Evolutionary conservation across 2,113 vertebrate species (phyloP).

Genomic region (Ranitomeya imitator): DNA sequence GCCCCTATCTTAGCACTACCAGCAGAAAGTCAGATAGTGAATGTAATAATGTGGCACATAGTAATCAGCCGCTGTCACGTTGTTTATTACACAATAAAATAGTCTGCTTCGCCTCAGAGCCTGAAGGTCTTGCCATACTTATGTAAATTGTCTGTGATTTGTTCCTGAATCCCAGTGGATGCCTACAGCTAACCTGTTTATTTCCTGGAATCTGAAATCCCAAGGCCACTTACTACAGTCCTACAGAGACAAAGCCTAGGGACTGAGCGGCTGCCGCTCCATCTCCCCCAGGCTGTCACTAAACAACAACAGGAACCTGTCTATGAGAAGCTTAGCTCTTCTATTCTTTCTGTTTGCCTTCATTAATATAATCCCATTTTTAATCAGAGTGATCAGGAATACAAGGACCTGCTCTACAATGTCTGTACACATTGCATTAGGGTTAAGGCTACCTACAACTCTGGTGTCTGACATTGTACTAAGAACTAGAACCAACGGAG

Average conservation of each 20-base stretch:
- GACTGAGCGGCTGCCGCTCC: neutral
- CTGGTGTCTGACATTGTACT: neutral
- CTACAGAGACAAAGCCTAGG: conserved; percentile 46
- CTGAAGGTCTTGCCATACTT: conserved; percentile 45
- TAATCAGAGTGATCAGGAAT: neutral
- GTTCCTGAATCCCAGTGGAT: conserved; percentile 32
- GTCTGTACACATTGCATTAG: neutral
- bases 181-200: conserved; percentile 45
- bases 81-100: conserved; percentile 37
- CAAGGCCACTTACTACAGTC: conserved; percentile 32
- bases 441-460: neutral
- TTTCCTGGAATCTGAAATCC: conserved; percentile 54
- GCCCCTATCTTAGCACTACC: neutral
- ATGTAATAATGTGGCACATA: neutral
- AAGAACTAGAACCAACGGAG: neutral
- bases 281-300: conserved; percentile 17
- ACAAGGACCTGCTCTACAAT: neutral
- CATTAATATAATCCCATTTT: conserved; percentile 2
- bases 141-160: conserved; percentile 55
- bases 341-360: conserved; percentile 15
- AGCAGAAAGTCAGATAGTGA: neutral
- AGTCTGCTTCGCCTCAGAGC: conserved; percentile 18
- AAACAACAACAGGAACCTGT: conserved; percentile 39
- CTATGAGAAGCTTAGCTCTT: neutral
- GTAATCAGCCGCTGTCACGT: conserved; percentile 8